Evolutionary conservation across 2,888 invertebrate genomes (phyloP).

Genomic region (Pandemis heparana): DNA sequence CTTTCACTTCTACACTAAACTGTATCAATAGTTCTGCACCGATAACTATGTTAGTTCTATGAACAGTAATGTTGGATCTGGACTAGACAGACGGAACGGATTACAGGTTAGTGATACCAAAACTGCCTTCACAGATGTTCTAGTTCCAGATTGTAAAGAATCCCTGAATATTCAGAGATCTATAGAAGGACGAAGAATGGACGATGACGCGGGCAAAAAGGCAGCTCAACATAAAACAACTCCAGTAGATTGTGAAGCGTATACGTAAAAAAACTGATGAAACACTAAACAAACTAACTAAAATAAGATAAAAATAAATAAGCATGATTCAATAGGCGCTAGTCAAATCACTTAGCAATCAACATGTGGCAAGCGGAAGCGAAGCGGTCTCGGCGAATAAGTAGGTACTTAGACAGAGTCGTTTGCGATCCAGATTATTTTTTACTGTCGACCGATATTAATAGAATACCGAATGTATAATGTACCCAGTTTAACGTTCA

Average conservation of each 20-base stretch:
- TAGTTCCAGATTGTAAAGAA: too few relatives aligned
- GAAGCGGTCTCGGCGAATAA: conserved; percentile 47
- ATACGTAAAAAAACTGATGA: conserved; percentile 6
- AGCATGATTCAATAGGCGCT: conserved; percentile 46
- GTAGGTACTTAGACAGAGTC: conserved; percentile 43
- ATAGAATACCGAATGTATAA: conserved; percentile 58
- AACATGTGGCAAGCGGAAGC: conserved; percentile 53
- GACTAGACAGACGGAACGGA: too few relatives aligned
- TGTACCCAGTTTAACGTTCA: conserved; percentile 48
- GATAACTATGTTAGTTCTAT: neutral
- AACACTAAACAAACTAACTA: conserved; percentile 12
- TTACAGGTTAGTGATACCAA: too few relatives aligned
- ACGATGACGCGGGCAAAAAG: neutral
- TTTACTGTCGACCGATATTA: conserved; percentile 59
- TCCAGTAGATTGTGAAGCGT: neutral
- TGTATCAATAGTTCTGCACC: neutral
- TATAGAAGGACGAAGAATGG: too few relatives aligned
- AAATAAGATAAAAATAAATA: conserved; percentile 19
- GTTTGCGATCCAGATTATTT: conserved; percentile 57
- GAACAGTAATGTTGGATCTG: neutral
- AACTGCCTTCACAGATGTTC: too few relatives aligned
- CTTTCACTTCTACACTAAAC: neutral
- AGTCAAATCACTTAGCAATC: conserved; percentile 53
- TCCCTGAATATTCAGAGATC: too few relatives aligned
- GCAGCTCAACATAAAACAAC: neutral